Evolutionary conservation across 2,888 invertebrate genomes (phyloP).

Genomic region (Nycteola revayana): DNA sequence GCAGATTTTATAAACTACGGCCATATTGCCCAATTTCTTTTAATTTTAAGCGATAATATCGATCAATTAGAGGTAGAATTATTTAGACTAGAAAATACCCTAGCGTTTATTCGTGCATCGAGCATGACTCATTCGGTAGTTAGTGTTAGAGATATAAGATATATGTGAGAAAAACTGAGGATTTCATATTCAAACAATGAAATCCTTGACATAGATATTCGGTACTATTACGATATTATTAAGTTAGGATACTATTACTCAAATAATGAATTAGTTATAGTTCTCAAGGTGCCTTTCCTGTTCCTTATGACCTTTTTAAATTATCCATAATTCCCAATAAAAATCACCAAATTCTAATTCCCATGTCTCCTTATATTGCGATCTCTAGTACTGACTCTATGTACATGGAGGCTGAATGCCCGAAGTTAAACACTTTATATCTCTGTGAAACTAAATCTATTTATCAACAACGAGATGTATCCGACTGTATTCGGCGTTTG

Average conservation of each 20-base stretch:
- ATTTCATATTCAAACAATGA: not conserved
- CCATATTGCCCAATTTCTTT: not conserved
- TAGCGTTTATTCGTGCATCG: not conserved
- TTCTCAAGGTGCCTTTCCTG: not conserved
- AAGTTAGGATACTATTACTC: not conserved
- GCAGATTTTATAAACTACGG: not conserved
- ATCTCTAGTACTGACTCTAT: no score
- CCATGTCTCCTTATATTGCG: no score
- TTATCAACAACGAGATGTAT: conserved; percentile 3
- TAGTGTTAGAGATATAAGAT: not conserved
- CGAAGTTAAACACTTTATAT: conserved; percentile 2
- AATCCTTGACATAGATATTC: not conserved
- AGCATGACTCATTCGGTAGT: not conserved
- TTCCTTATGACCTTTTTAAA: not conserved
- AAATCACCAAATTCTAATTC: no score
- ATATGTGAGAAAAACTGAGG: not conserved
- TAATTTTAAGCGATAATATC: not conserved
- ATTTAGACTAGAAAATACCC: not conserved
- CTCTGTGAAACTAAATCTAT: conserved; percentile 15
- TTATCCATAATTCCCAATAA: no score
- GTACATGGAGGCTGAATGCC: conserved; percentile 6
- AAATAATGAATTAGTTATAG: conserved; percentile 1
- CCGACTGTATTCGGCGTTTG: conserved; percentile 22
- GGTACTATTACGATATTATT: not conserved
- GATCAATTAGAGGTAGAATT: not conserved